phyloP scores from a whole-genome alignment of 2,113 vertebrate genomes.

The Serinus canaria region DNA sequence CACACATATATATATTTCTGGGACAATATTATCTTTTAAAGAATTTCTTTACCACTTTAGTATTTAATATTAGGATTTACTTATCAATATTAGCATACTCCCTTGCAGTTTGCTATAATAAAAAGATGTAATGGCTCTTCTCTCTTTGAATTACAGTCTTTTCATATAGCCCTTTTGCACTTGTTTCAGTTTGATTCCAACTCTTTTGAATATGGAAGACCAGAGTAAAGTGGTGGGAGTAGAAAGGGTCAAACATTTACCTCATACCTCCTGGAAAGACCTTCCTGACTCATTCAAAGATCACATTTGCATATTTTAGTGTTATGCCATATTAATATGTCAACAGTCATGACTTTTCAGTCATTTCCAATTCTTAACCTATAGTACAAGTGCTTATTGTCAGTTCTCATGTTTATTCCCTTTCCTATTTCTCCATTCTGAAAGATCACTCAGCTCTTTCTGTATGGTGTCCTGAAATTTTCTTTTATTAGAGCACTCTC shows the following conservation, averaged over 20 bases:
- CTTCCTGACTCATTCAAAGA: background rate
- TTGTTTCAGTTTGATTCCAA: background rate
- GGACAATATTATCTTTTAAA: background rate
- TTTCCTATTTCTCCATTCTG: background rate
- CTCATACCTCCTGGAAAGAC: background rate
- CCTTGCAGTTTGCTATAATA: background rate
- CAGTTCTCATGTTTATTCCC: background rate
- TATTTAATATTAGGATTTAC: background rate
- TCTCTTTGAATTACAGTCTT: background rate
- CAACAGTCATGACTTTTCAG: background rate
- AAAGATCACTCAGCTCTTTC: background rate
- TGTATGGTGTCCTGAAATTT: background rate
- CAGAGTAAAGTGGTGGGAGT: background rate
- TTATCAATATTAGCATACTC: background rate
- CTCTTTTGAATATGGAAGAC: background rate
- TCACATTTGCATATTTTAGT: background rate
- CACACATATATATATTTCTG: background rate
- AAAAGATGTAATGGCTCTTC: background rate
- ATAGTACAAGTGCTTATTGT: background rate
- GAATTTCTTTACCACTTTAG: background rate
- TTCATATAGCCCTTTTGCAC: background rate
- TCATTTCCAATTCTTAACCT: background rate
- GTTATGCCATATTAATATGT: background rate
- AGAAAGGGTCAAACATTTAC: background rate
- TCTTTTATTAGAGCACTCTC: background rate